Conservation (phyloP, 2,113 vertebrate genomes). For the Gavialis gangeticus region DNA sequence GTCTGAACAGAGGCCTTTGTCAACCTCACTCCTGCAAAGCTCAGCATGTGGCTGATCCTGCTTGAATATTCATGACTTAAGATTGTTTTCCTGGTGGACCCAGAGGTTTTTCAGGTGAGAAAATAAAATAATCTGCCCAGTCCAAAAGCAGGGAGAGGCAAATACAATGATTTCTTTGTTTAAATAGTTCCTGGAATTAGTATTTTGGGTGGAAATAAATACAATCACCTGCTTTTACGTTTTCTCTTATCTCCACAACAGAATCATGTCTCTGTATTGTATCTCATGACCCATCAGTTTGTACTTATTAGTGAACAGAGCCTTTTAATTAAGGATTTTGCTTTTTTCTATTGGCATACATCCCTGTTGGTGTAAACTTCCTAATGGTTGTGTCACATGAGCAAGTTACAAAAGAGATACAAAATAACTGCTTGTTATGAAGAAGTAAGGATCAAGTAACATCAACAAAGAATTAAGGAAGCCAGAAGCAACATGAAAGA, state of each 20-base stretch:
- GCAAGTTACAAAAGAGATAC: neutral
- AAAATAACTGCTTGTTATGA: slow-evolving; percentile 1
- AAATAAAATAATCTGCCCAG: slow-evolving; percentile 26
- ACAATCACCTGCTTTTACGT: neutral
- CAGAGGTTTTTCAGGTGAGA: slow-evolving; percentile 13
- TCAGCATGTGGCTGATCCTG: slow-evolving; percentile 1
- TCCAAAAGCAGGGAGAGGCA: slow-evolving; percentile 33
- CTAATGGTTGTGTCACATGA: neutral
- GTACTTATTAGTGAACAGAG: slow-evolving; percentile 14
- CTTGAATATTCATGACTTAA: neutral
- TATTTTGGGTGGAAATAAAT: neutral
- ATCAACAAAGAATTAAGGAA: slow-evolving; percentile 8
- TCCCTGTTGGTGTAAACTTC: neutral
- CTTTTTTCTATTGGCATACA: neutral
- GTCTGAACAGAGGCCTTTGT: neutral
- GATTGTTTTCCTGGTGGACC: neutral
- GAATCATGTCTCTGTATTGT: neutral
- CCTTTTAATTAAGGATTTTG: neutral
- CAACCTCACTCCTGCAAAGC: neutral
- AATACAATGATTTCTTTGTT: slow-evolving; percentile 26
- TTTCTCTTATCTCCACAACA: neutral
- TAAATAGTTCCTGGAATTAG: slow-evolving; percentile 24
- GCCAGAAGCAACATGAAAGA: slow-evolving; percentile 39
- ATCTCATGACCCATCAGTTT: neutral
- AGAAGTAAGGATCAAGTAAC: slow-evolving; percentile 1